Base-by-base conservation (phyloP, 1,140 invertebrate genomes). In the Brachionus rubens region DNA sequence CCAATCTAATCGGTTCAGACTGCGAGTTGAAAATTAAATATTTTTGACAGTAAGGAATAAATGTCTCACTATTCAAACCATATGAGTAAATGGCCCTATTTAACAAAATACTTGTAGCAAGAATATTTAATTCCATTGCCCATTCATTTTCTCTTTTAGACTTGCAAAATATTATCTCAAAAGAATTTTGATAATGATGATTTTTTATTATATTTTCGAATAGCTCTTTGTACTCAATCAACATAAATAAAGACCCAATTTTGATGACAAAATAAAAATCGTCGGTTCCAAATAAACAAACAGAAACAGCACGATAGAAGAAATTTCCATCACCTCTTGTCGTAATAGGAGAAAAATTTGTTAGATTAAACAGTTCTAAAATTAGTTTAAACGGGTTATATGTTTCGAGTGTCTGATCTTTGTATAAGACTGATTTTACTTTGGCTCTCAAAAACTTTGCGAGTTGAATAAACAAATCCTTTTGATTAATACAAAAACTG, bases 1-100 rank as follows among this genome's bases (percentile, higher is more conserved):
- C 50, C 4, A 52, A 26, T 52, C 24, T 52, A 24, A 52, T 52
- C 16, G 50, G 50, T 52, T 52, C 50, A 24, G 21, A 52, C 4
- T 52, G 3, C 10, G 50, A 52, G 5, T 21, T 52, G 12, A 19
- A 21, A 52, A 10, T 26, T 52, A 7, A 7, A 52, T 52, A 52
- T 52, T 52, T 52, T 52, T 52, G 50, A 12, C n/a, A 52, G 26
- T 52, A 52, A 24, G 50, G 16, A 21, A 52, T 21, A 52, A 52
- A 52, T 7, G 16, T 52, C 26, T 52, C 50, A 26, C 12, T 6
- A 52, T 52, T 52, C 12, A 52, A 21, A 12, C 50, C 21, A 26
- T 21, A 52, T 7, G 50, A 52, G 12, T 52, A 52, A 21, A 52
- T 24, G 24, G 50, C 50, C 26, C 21, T 52, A 26, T 52, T 52